phyloP scores from a whole-genome alignment of 1,140 invertebrate species.

The Ceratina japonica region DNA sequence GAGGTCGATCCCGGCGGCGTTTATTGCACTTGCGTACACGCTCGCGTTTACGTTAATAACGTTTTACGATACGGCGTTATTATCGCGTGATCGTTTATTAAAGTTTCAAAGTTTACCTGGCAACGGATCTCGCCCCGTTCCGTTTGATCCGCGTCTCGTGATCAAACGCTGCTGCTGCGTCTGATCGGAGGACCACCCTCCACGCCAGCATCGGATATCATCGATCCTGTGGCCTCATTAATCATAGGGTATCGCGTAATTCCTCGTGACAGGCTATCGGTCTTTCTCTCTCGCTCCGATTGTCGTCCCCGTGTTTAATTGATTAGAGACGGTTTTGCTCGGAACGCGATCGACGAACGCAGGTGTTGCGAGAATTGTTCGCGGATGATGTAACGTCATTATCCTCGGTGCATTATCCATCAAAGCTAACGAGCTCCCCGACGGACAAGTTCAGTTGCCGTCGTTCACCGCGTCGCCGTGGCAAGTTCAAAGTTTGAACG shows the following conservation, averaged over 20 bases:
- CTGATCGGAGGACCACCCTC: conserved; percentile 24
- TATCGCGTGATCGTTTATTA: neutral
- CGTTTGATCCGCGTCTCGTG: neutral
- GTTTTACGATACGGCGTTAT: no score
- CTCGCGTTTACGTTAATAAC: neutral
- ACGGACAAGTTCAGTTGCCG: neutral
- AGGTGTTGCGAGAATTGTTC: conserved; percentile 27
- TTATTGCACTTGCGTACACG: neutral
- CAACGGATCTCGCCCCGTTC: neutral
- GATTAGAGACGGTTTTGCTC: conserved; percentile 3
- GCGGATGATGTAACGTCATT: conserved; percentile 34
- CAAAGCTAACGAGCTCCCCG: conserved; percentile 16
- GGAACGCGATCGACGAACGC: conserved; percentile 21
- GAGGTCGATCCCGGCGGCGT: conserved; percentile 30
- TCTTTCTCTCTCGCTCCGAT: conserved; percentile 22
- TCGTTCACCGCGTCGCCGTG: neutral
- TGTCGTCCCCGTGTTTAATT: conserved; percentile 24
- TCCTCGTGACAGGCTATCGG: conserved; percentile 20
- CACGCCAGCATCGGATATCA: conserved; percentile 20
- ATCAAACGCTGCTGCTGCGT: neutral
- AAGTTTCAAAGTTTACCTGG: neutral
- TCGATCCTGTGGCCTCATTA: conserved; percentile 23
- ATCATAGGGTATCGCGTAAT: conserved; percentile 39
- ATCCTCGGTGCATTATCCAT: conserved; percentile 18
- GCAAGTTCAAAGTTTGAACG: neutral